Percentiles rank a stretch among this genome's conserved stretches.
Evolutionary conservation across 2,888 invertebrate species (phyloP).

Genomic region (Drosophila dives): DNA sequence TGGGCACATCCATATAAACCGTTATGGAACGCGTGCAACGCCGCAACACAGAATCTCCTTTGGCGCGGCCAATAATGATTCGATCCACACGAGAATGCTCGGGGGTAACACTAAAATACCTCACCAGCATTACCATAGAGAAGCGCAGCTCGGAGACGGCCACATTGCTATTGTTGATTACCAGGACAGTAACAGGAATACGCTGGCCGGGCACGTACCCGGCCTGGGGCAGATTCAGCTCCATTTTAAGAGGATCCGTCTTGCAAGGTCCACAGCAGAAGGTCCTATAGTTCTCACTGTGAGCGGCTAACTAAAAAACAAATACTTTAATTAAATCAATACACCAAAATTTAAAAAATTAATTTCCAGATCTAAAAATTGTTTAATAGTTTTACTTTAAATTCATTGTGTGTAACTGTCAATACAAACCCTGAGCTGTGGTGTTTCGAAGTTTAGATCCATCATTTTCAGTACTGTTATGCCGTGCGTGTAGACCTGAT

Average conservation of each 20-base stretch:
- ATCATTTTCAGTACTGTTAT: constrained; percentile 92
- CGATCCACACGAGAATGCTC: constrained; percentile 71
- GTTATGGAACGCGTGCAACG: constrained; percentile 68
- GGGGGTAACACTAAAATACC: constrained; percentile 69
- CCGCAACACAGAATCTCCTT: constrained; percentile 72
- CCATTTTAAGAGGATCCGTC: constrained; percentile 79
- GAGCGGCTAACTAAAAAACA: constrained; percentile 70
- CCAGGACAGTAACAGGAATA: constrained; percentile 84
- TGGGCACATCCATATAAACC: constrained; percentile 77
- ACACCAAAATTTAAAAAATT: background rate
- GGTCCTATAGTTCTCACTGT: constrained; percentile 75
- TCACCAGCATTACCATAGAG: constrained; percentile 76
- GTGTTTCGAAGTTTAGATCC: constrained; percentile 90
- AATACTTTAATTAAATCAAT: background rate
- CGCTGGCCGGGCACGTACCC: constrained; percentile 83
- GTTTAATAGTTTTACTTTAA: background rate
- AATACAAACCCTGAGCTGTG: constrained; percentile 62
- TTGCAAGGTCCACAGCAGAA: constrained; percentile 82
- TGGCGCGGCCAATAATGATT: constrained; percentile 68
- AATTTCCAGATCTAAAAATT: background rate
- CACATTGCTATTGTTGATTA: constrained; percentile 87
- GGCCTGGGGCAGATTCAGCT: constrained; percentile 78
- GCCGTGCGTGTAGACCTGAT: constrained; percentile 90
- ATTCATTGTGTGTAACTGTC: background rate
- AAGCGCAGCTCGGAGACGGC: constrained; percentile 73